A percentile compares a stretch with the other conserved stretches of the same genome.
These are phyloP conservation scores for Sesamia nonagrioides DNA, from an alignment of 1,140 invertebrate genomes.

Conservation along the genomic window DNA sequence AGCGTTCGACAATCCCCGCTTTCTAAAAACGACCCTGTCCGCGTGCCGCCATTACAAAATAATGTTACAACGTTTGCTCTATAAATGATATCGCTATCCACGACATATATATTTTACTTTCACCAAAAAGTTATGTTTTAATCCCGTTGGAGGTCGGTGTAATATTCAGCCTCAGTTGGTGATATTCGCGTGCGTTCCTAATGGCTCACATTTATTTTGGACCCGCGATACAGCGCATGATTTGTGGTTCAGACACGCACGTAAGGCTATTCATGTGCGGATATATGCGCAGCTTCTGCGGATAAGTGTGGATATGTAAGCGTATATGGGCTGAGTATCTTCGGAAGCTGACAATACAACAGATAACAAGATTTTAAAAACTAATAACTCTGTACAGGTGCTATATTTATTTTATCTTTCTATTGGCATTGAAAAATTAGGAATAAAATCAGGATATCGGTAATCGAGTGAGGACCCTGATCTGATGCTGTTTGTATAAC, in stretches of 20 bases:
- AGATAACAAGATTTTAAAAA: neutral
- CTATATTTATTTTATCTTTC: too few species aligned
- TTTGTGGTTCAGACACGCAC: slow-evolving; percentile 40
- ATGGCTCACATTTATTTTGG: slow-evolving; percentile 41
- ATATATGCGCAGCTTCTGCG: slow-evolving; percentile 28
- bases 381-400: neutral
- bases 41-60: too few species aligned
- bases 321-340: neutral
- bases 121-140: neutral
- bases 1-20: too few species aligned
- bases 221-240: slow-evolving; percentile 34
- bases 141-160: neutral
- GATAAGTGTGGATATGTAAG: slow-evolving; percentile 2
- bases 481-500: too few species aligned
- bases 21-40: too few species aligned
- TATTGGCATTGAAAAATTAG: too few species aligned
- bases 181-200: slow-evolving; percentile 29
- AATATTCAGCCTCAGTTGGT: neutral
- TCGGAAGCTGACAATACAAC: neutral
- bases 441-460: too few species aligned
- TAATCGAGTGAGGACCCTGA: too few species aligned
- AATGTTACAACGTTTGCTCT: too few species aligned
- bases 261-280: slow-evolving; percentile 19
- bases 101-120: too few species aligned
- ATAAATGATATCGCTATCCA: too few species aligned